A percentile compares a stretch with the other conserved stretches of the same genome.
phyloP scores from a whole-genome alignment of 2,113 vertebrate genomes.

The Penelope pileata region DNA sequence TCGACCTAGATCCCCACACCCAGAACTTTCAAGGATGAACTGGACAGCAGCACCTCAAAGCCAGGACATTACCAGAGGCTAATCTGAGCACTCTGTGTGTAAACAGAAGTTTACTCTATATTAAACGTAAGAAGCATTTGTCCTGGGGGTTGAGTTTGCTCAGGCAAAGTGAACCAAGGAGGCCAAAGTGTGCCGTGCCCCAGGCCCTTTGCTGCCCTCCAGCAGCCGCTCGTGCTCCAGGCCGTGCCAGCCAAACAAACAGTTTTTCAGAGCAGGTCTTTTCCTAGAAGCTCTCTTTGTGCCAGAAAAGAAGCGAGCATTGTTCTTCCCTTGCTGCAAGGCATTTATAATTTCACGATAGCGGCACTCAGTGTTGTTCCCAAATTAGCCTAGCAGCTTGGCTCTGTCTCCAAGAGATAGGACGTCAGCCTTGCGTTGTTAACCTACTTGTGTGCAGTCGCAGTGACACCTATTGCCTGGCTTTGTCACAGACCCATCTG shows the following conservation, averaged over 20 bases:
- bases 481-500: background rate
- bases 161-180: background rate
- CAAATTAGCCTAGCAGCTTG: background rate
- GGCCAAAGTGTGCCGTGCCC: background rate
- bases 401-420: background rate
- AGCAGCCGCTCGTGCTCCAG: background rate
- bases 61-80: background rate
- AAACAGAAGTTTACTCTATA: background rate
- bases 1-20: background rate
- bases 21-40: background rate
- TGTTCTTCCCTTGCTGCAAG: background rate
- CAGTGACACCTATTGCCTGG: background rate
- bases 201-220: background rate
- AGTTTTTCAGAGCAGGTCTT: background rate
- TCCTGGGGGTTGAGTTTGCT: background rate
- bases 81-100: rapidly evolving
- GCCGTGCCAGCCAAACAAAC: background rate
- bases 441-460: background rate
- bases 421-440: background rate
- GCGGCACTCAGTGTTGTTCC: background rate
- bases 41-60: background rate
- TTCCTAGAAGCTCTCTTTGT: background rate
- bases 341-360: background rate
- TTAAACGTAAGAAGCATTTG: background rate
- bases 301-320: background rate